These are phyloP conservation scores for Lasius platythorax DNA, from an alignment of 2,888 invertebrate species.

Conservation along the genomic window DNA sequence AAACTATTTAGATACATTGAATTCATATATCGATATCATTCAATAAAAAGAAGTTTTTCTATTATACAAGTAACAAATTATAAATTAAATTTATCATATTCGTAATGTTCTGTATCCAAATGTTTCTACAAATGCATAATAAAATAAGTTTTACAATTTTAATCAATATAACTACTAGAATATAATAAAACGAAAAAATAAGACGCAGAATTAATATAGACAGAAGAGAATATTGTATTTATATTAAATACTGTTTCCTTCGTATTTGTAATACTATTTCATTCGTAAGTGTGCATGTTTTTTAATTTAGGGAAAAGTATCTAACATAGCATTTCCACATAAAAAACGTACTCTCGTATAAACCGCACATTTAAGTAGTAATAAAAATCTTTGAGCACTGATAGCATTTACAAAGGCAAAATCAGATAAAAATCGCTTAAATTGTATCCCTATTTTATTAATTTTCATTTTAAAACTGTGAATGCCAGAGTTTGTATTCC, in stretches of 20 bases:
- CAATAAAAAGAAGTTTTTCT: neutral
- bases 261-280: neutral
- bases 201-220: neutral
- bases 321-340: slow-evolving; percentile 25
- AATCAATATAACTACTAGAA: neutral
- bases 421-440: slow-evolving; percentile 48
- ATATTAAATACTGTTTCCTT: neutral
- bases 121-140: neutral
- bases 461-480: slow-evolving; percentile 63
- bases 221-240: slow-evolving; percentile 13
- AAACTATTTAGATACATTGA: neutral
- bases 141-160: neutral
- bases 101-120: neutral
- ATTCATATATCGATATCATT: neutral
- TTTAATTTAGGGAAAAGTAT: slow-evolving; percentile 22
- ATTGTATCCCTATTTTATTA: neutral
- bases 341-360: slow-evolving; percentile 22
- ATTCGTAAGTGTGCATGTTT: neutral
- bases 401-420: neutral
- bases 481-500: slow-evolving; percentile 68
- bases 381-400: no score
- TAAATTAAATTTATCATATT: neutral
- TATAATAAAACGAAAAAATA: no score
- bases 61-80: neutral
- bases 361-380: neutral